phyloP scores from a whole-genome alignment of 2,113 vertebrate species.

The Proterorhinus semilunaris region DNA sequence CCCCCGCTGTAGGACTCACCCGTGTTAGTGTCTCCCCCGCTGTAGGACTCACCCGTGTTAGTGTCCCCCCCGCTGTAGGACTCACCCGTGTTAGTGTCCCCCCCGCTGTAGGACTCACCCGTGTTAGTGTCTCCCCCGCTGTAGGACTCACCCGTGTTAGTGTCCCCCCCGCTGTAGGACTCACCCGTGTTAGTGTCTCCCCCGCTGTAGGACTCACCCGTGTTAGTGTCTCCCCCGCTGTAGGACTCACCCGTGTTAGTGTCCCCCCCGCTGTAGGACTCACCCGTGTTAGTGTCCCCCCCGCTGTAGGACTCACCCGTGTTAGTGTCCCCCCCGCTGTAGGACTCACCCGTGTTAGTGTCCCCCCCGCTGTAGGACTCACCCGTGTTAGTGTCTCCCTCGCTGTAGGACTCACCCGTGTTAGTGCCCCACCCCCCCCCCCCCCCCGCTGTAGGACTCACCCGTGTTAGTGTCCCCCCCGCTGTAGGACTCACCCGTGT shows the following conservation, averaged over 20 bases:
- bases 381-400: too few relatives aligned
- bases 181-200: slow-evolving; percentile 82
- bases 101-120: background rate
- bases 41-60: slow-evolving; percentile 81
- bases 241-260: background rate
- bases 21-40: slow-evolving; percentile 38
- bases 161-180: slow-evolving; percentile 44
- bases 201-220: too few relatives aligned
- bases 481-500: too few relatives aligned
- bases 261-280: too few relatives aligned
- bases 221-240: background rate
- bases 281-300: too few relatives aligned
- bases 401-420: too few relatives aligned
- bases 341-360: slow-evolving; percentile 37
- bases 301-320: slow-evolving; percentile 78
- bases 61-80: background rate
- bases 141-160: too few relatives aligned
- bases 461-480: too few relatives aligned
- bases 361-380: too few relatives aligned
- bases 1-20: too few relatives aligned
- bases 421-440: slow-evolving; percentile 37
- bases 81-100: too few relatives aligned
- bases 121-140: too few relatives aligned
- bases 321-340: slow-evolving; percentile 90
- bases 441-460: background rate